Evolutionary conservation across 2,113 vertebrate genomes (phyloP).

Genomic region (Rhagologus leucostigma): DNA sequence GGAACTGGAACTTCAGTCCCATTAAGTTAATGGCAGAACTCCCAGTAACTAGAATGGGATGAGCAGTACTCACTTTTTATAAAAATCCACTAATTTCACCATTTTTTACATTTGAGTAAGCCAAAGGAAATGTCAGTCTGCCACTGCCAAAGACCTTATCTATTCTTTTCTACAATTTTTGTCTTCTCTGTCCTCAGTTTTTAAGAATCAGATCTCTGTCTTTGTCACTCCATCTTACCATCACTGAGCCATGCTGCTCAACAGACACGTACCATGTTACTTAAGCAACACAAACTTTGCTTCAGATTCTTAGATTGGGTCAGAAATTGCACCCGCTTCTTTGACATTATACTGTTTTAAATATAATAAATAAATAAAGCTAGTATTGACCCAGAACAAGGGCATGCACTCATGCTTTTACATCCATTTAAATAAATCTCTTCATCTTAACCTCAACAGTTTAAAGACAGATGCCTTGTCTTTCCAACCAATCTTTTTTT

Average conservation of each 20-base stretch:
- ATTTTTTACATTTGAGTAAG: neutral
- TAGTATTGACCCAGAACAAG: neutral
- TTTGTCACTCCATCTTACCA: neutral
- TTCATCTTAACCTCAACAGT: neutral
- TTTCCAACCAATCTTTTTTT: neutral
- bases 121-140: neutral
- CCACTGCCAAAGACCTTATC: neutral
- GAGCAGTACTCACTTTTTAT: neutral
- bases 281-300: neutral
- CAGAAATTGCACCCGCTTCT: neutral
- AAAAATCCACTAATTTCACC: neutral
- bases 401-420: neutral
- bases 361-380: neutral
- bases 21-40: slow-evolving; percentile 12
- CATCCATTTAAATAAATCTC: neutral
- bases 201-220: neutral
- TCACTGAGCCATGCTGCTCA: rapidly evolving
- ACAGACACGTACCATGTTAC: rapidly evolving
- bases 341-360: neutral
- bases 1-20: neutral
- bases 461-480: neutral
- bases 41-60: neutral
- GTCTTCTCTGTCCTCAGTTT: neutral
- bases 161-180: neutral
- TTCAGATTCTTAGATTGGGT: neutral